Conservation (phyloP, 1,140 invertebrate species). For the Calephelis virginiensis region DNA sequence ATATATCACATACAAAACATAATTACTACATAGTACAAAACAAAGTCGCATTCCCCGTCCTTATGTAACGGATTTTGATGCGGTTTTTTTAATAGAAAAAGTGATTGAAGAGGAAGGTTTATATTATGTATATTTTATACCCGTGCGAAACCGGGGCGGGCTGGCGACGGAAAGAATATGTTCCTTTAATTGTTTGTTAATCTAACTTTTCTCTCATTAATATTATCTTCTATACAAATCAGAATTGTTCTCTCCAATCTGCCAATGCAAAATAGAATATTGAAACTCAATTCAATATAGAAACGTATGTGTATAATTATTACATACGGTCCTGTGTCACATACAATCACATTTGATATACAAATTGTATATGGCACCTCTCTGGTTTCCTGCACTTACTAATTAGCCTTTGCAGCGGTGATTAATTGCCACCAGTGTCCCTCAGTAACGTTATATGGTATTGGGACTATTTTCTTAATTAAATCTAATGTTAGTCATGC, state of each 20-base stretch:
- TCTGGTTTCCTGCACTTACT: constrained; percentile 60
- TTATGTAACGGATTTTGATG: too few species aligned
- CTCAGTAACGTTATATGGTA: constrained; percentile 54
- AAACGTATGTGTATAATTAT: constrained; percentile 22
- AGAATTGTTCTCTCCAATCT: not conserved
- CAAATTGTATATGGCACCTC: constrained; percentile 30
- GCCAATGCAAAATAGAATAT: not conserved
- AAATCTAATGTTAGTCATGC: constrained; percentile 56
- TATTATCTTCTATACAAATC: too few species aligned
- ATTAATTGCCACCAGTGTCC: constrained; percentile 62
- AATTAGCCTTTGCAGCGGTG: constrained; percentile 60
- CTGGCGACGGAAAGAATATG: too few species aligned
- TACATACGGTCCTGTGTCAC: constrained; percentile 31
- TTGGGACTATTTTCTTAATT: constrained; percentile 61
- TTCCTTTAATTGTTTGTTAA: too few species aligned
- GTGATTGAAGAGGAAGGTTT: too few species aligned
- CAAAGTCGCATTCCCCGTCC: too few species aligned
- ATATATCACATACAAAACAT: too few species aligned
- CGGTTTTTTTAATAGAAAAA: too few species aligned
- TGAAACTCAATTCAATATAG: not conserved
- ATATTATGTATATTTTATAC: too few species aligned
- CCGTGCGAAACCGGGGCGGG: too few species aligned
- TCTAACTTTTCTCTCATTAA: too few species aligned
- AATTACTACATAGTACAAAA: too few species aligned
- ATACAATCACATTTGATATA: constrained; percentile 26